Conservation (phyloP, 2,113 vertebrate genomes). For the Calidris pygmaea region DNA sequence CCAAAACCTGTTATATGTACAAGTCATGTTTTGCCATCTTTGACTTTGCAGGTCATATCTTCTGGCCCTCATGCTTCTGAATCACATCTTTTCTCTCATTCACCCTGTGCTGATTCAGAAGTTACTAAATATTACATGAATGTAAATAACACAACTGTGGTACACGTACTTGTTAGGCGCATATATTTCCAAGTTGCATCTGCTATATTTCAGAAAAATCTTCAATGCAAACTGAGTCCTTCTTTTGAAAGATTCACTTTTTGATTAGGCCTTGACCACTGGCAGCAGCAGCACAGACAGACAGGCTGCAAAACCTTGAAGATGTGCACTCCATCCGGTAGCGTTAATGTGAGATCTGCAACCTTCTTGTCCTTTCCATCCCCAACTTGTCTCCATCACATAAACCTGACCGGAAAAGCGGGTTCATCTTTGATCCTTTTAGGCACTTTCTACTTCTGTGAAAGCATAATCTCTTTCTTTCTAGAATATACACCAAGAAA, state of each 20-base stretch:
- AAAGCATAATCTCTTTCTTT: not conserved
- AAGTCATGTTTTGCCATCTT: not conserved
- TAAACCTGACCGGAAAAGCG: not conserved
- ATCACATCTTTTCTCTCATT: not conserved
- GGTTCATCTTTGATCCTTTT: not conserved
- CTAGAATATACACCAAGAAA: not conserved
- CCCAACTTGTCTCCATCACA: not conserved
- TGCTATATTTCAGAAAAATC: not conserved
- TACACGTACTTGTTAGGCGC: fast-evolving
- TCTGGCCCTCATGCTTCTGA: not conserved
- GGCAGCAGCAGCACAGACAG: not conserved
- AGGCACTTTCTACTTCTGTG: not conserved
- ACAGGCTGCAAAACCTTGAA: not conserved
- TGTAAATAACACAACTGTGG: not conserved
- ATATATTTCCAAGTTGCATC: not conserved
- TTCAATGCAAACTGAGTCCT: not conserved
- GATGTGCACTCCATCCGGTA: not conserved
- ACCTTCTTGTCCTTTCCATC: not conserved
- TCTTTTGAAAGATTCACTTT: not conserved
- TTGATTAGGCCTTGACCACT: not conserved
- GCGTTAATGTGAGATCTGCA: not conserved
- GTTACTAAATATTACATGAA: not conserved
- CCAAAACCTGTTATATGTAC: not conserved
- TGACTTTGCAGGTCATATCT: not conserved
- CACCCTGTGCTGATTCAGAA: not conserved